Base-by-base conservation (phyloP, 2,888 invertebrate species). In the Conistra vaccinii region DNA sequence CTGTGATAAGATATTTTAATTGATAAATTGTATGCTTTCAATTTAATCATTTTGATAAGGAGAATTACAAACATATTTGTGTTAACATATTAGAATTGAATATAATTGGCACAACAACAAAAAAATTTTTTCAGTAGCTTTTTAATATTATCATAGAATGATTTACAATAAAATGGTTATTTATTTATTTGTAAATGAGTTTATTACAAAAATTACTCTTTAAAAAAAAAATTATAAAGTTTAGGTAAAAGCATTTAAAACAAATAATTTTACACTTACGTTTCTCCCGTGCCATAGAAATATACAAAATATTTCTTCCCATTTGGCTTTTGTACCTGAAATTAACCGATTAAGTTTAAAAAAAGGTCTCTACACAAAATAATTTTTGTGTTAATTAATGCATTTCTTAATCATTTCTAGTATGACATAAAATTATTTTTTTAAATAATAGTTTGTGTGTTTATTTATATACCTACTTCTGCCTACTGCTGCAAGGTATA, bases 221-320 rank as follows among this genome's bases (percentile, higher is more conserved):
- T 17, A 45, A 45, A 45, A 1, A 45, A 5, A 51, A 23, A 23
- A 51, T 51, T 23, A 51, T 51, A 26, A 0, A 20, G 20, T 12
- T 9, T 12, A 48, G 2, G 20, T 17, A 26, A 51, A 51, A 69
- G 35, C 32, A 42, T 39, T 10, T 39, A 35, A 35, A 7, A 0
- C 3, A 51, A 51, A 58, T 60, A 39, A 75, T 32, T 29, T 55
- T 80, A 69, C 70, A 97, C 98, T 98, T 96, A 98, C 98, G 98
- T 98, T 97, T 99, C 99, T 85, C 98, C 98, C 0, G 99, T 99
- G 0, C 99, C 99, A 95, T 98, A 99, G 96, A 99, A 99, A 92
- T 98, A 98, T 66, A 99, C 99, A 94, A 97, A 98, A 92, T 98
- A 98, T 90, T 97, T 98, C 92, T 98, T 98, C 23, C 97, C 97